Evolutionary conservation across 2,113 vertebrate genomes (phyloP), one percentile per base, ranked within the genome.

Genomic region (Microtus montanus): DNA sequence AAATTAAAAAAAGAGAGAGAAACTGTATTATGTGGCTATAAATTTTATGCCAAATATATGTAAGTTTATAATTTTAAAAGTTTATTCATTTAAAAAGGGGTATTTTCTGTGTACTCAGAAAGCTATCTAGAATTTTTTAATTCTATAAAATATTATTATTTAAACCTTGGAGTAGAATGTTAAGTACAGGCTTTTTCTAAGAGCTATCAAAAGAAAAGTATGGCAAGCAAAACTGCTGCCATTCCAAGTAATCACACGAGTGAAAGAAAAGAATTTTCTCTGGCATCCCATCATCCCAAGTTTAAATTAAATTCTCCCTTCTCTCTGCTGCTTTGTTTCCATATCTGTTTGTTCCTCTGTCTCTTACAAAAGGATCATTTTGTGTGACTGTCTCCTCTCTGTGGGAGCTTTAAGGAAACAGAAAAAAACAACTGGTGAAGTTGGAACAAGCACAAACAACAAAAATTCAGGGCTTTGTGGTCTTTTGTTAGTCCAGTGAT

Each of bases 261-360:
- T 44, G 83, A 90, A 92, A 96, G 64, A 89, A 95, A 92, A 66
- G 41, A 68, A 90, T 86, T 96, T 94, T 96, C 49, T 91, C 94
- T 95, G 85, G 77, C 87, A 91, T 91, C 68, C 54, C 44, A 84
- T 85, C 85, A 96, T 74, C 80, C 73, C 66, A 93, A 94, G 41
- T 96, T 96, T 95, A 95, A 96, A 94, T 92, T 95, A 94, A 95
- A 86, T 78, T 90, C 74, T 88, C 35, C 64, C 24, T 93, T 94
- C 54, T 79, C 78, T 77, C 33, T 70, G 22, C 87, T 71, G 75
- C 89, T 96, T 92, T 96, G 85, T 96, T 94, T 95, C 91, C 49
- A 38, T 88, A 74, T 87, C 61, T 79, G 35, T 71, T 96, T 94
- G 63, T 93, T 93, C 92, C 89, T 89, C 9, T 14, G 58, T 66